Evolutionary conservation across 2,888 invertebrate genomes (phyloP), one percentile per base, ranked within the genome.

Genomic region (Corbicula japonica): DNA sequence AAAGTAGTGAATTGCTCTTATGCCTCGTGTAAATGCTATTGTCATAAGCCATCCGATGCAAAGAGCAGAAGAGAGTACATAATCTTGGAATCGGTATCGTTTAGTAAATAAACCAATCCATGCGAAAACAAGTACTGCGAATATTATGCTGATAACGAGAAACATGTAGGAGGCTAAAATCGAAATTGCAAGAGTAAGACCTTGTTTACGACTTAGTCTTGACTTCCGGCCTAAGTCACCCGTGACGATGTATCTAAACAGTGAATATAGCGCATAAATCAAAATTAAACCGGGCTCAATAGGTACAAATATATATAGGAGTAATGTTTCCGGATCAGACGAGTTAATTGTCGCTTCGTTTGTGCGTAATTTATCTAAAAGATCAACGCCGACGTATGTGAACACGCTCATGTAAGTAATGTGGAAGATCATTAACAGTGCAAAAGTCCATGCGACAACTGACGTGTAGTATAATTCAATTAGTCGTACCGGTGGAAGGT

Each of bases 11-110:
- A 92, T 87, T 2, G 82, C 74, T 74, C 89, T 87, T 61, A 92
- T 91, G 6, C 92, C 92, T n/a, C 89, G 81, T 1, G 92, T 92
- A 74, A 90, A 91, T 32, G 77, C 65, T 23, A 92, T 91, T 15
- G 91, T 85, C 46, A 85, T 83, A 32, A 92, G 62, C 92, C 92
- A 92, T 2, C 92, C 92, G 8, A 91, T 54, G n/a, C 91, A 85
- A 10, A 92, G 69, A 15, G 87, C 85, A 0, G 88, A 62, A 0
- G 92, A 87, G 5, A 92, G 81, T n/a, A 91, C 65, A 65, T 91
- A 89, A 41, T 89, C 89, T 76, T 90, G 90, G 60, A 83, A 77
- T 2, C 34, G 15, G 35, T 80, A 76, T 26, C 76, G 66, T 5
- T 70, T 15, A 10, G 76, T 41, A 58, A 88, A 87, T 1, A 88